Evolutionary conservation across 1,140 invertebrate genomes (phyloP).

Genomic region (Hyles euphorbiae): DNA sequence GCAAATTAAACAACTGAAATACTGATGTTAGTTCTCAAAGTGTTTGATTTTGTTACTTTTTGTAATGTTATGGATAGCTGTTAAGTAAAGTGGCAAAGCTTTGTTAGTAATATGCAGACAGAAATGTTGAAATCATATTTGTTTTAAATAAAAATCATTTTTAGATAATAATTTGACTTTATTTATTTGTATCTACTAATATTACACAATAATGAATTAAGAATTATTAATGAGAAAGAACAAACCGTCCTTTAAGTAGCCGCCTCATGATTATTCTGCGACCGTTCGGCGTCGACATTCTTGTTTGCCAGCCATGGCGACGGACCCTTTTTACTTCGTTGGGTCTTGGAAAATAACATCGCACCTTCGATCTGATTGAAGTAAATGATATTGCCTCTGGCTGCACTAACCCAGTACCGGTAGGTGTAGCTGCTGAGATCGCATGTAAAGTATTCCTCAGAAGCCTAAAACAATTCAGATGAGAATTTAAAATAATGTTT

Average conservation of each 20-base stretch:
- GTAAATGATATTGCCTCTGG: constrained; percentile 44
- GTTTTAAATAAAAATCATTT: constrained; percentile 22
- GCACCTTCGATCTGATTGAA: constrained; percentile 62
- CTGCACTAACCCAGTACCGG: constrained; percentile 36
- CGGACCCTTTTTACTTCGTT: constrained; percentile 82
- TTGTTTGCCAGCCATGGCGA: constrained; percentile 80
- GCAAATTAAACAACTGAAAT: not conserved
- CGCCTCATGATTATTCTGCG: constrained; percentile 83
- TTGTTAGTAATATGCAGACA: constrained; percentile 7
- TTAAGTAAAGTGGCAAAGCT: constrained; percentile 20
- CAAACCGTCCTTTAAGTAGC: constrained; percentile 83
- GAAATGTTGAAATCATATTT: constrained; percentile 14
- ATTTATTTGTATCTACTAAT: not conserved
- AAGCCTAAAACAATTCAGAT: constrained; percentile 31
- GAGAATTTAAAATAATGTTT: not conserved
- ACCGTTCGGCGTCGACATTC: constrained; percentile 82
- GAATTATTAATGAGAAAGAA: constrained; percentile 79
- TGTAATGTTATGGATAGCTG: constrained; percentile 13
- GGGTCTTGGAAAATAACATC: constrained; percentile 83
- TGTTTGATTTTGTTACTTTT: constrained; percentile 9
- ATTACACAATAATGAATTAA: not conserved
- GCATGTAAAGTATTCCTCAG: constrained; percentile 34
- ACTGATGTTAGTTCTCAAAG: not conserved
- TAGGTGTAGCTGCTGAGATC: constrained; percentile 20
- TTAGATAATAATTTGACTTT: constrained; percentile 6